Evolutionary conservation across 1,140 invertebrate genomes (phyloP).

Genomic region (Pinna nobilis): DNA sequence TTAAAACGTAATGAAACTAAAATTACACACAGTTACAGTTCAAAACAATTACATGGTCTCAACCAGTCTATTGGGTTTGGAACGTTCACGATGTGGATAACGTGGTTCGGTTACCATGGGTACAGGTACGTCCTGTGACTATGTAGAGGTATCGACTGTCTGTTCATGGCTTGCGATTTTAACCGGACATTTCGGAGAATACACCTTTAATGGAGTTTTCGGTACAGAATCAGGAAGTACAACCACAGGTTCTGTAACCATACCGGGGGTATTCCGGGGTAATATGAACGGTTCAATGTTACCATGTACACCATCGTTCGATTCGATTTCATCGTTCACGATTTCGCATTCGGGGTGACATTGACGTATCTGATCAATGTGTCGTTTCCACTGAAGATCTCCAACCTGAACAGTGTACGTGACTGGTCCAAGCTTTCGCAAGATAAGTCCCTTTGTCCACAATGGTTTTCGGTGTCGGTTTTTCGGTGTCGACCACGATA

Average conservation of each 20-base stretch:
- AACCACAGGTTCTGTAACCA: neutral
- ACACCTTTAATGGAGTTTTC: neutral
- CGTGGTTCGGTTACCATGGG: neutral
- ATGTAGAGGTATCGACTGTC: too few relatives aligned
- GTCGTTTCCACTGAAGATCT: conserved; percentile 1
- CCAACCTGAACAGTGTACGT: conserved; percentile 13
- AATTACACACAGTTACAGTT: neutral
- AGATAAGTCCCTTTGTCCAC: conserved; percentile 6
- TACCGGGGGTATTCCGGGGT: too few relatives aligned
- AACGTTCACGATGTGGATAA: conserved; percentile 8
- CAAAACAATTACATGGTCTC: neutral
- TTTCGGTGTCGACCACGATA: neutral
- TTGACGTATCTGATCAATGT: conserved; percentile 14
- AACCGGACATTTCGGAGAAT: neutral
- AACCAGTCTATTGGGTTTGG: neutral
- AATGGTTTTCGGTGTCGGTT: neutral
- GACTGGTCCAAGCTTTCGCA: conserved; percentile 11
- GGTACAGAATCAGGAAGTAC: neutral
- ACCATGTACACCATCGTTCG: too few relatives aligned
- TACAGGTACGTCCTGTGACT: too few relatives aligned
- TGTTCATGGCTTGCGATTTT: too few relatives aligned
- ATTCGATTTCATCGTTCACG: neutral
- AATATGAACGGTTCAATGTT: too few relatives aligned
- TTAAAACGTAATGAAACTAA: neutral
- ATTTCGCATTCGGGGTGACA: neutral